A percentile compares a stretch with the other conserved stretches of the same genome.
Conservation (phyloP, 2,888 invertebrate species). For the Eugnorisma glareosa region DNA sequence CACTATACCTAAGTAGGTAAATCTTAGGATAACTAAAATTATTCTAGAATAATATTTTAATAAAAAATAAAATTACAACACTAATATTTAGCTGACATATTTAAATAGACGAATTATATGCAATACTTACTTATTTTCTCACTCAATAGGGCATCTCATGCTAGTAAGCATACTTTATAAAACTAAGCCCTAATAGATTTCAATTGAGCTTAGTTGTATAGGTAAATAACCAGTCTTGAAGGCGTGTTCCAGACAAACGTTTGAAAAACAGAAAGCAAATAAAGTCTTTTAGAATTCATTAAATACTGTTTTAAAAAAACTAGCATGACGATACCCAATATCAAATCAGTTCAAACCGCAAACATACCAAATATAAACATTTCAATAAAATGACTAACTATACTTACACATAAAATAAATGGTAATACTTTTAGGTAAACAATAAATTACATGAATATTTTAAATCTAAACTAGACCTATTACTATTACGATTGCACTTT, state of each 20-base stretch:
- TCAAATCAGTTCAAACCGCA: slow-evolving; percentile 44
- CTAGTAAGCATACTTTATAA: slow-evolving; percentile 31
- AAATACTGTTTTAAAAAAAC: slow-evolving; percentile 8
- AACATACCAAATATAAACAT: slow-evolving; percentile 26
- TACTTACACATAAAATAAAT: slow-evolving; percentile 47
- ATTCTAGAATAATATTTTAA: slow-evolving; percentile 46
- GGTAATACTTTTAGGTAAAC: slow-evolving; percentile 62
- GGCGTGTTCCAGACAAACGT: neutral
- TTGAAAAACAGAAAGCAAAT: neutral
- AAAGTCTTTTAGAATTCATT: neutral
- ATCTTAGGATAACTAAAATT: slow-evolving; percentile 46
- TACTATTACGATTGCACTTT: slow-evolving; percentile 87
- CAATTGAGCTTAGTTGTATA: slow-evolving; percentile 39
- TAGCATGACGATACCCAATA: slow-evolving; percentile 58
- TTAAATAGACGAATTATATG: slow-evolving; percentile 32
- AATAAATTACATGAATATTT: slow-evolving; percentile 67
- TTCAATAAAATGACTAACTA: slow-evolving; percentile 38
- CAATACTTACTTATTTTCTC: slow-evolving; percentile 49
- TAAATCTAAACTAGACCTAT: slow-evolving; percentile 72
- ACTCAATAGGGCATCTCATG: slow-evolving; percentile 59
- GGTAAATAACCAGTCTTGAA: slow-evolving; percentile 29
- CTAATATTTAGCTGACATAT: slow-evolving; percentile 46
- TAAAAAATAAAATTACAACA: slow-evolving; percentile 37
- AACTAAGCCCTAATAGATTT: slow-evolving; percentile 5
- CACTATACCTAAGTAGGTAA: slow-evolving; percentile 69